Evolutionary conservation across 2,113 vertebrate species (phyloP).

Genomic region (Ictalurus furcatus): DNA sequence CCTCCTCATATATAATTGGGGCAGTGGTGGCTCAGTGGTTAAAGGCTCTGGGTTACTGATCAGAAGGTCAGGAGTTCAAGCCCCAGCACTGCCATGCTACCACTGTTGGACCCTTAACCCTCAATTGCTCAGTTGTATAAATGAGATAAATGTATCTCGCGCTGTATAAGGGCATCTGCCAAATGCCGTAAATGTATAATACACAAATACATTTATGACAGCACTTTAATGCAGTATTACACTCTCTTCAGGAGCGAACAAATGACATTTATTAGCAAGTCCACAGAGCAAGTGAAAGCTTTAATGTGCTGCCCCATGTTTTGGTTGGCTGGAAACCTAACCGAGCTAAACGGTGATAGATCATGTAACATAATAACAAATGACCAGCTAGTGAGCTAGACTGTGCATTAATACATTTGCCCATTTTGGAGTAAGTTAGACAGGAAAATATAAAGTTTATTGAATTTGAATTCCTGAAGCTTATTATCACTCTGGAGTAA

Average conservation of each 20-base stretch:
- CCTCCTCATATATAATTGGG: neutral
- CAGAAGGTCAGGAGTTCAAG: no score
- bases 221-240: neutral
- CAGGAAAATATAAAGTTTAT: neutral
- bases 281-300: no score
- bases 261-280: no score
- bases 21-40: no score
- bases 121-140: no score
- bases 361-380: neutral
- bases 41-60: no score
- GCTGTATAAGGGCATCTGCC: no score
- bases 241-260: neutral
- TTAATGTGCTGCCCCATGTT: no score
- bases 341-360: neutral
- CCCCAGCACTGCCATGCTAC: no score
- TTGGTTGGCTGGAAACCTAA: neutral
- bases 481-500: neutral
- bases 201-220: neutral
- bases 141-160: no score
- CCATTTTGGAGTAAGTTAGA: neutral
- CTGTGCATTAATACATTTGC: neutral
- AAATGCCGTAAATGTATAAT: no score
- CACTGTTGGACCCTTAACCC: no score
- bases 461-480: neutral
- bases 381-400: neutral